Percentiles rank a stretch among this genome's conserved stretches.
These are phyloP conservation scores for Galerucella nymphaeae DNA, from an alignment of 2,888 invertebrate genomes.

Conservation along the genomic window DNA sequence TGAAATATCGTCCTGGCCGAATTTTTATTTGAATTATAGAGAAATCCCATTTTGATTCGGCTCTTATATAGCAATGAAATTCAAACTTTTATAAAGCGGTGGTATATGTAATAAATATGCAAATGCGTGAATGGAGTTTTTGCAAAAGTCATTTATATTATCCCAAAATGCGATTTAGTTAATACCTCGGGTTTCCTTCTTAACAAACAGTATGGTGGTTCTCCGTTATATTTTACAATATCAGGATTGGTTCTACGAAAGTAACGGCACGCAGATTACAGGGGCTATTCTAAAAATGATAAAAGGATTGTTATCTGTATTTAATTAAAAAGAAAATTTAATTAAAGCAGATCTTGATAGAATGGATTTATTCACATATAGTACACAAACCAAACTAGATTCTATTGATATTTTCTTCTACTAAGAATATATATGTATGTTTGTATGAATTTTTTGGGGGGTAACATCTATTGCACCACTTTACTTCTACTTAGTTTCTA, in stretches of 20 bases:
- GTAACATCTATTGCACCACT: too few relatives aligned
- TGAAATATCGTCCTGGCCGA: slow-evolving; percentile 25
- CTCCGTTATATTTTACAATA: slow-evolving; percentile 23
- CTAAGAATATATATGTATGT: too few relatives aligned
- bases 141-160: slow-evolving; percentile 37
- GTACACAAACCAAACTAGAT: neutral
- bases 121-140: slow-evolving; percentile 37
- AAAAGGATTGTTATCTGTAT: neutral
- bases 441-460: too few relatives aligned
- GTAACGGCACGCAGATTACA: slow-evolving; percentile 1
- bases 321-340: slow-evolving; percentile 1
- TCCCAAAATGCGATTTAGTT: slow-evolving; percentile 35
- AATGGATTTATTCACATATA: neutral
- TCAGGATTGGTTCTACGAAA: slow-evolving; percentile 19
- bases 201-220: slow-evolving; percentile 28
- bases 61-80: slow-evolving; percentile 34
- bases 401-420: too few relatives aligned
- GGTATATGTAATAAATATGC: slow-evolving; percentile 38
- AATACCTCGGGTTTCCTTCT: slow-evolving; percentile 36
- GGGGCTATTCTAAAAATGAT: slow-evolving; percentile 1
- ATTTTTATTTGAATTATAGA: slow-evolving; percentile 33
- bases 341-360: neutral
- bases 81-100: slow-evolving; percentile 36
- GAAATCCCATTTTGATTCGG: slow-evolving; percentile 32
- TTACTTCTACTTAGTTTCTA: too few relatives aligned